A percentile compares a stretch with the other conserved stretches of the same genome.
Conservation (phyloP, 1,140 invertebrate species). For the Dendroctonus ponderosae region DNA sequence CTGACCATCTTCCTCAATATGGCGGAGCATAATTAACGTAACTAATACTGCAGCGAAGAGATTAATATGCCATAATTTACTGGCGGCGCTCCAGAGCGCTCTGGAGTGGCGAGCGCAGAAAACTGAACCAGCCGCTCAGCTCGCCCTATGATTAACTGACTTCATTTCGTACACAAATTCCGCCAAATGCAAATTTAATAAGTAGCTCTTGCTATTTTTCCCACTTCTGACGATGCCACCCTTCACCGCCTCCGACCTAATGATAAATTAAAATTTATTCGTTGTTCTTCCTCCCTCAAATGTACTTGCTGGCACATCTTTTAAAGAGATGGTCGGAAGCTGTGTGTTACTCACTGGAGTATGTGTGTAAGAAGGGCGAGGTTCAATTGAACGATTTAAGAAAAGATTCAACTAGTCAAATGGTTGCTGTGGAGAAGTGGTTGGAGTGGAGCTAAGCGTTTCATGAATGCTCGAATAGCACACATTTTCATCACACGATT, state of each 20-base stretch:
- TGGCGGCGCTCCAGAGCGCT: conserved; percentile 40
- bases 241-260: too few species aligned
- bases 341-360: too few species aligned
- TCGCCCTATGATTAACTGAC: conserved; percentile 49
- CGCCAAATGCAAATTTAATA: conserved; percentile 51
- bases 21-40: conserved; percentile 51
- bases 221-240: conserved; percentile 11
- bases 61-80: conserved; percentile 53
- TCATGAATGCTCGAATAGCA: too few species aligned
- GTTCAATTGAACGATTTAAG: too few species aligned
- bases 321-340: too few species aligned
- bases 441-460: too few species aligned
- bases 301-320: too few species aligned
- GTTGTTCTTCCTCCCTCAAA: too few species aligned
- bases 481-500: conserved; percentile 19
- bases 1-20: conserved; percentile 47
- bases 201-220: conserved; percentile 44
- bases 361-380: too few species aligned
- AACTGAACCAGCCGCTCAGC: conserved; percentile 46
- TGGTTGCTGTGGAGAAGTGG: too few species aligned
- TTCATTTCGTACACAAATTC: conserved; percentile 51
- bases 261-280: too few species aligned
- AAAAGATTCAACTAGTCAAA: too few species aligned
- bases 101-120: conserved; percentile 45
- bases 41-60: conserved; percentile 52